Conservation (phyloP, 2,888 invertebrate species). For the Operophtera brumata region DNA sequence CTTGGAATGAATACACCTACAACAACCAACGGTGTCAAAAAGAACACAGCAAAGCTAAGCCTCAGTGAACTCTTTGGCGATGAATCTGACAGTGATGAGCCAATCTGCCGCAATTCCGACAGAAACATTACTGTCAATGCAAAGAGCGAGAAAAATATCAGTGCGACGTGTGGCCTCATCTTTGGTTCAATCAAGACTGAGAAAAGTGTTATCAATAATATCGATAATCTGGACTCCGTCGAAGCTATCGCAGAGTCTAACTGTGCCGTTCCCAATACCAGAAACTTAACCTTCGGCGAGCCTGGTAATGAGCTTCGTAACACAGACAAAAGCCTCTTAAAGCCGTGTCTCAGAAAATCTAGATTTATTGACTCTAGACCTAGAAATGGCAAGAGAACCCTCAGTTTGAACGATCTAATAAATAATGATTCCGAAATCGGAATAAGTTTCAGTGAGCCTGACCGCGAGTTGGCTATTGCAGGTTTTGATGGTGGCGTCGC, state of each 20-base stretch:
- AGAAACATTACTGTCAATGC: neutral
- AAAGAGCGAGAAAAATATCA: neutral
- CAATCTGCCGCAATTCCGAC: neutral
- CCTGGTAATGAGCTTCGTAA: neutral
- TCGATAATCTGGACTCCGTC: neutral
- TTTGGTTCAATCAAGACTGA: neutral
- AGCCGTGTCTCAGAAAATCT: neutral
- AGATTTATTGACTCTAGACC: neutral
- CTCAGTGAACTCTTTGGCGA: conserved; percentile 8
- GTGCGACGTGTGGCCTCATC: neutral
- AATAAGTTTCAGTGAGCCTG: neutral
- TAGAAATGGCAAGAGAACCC: conserved; percentile 1
- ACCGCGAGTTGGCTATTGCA: neutral
- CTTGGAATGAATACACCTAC: neutral
- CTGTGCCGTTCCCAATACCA: neutral
- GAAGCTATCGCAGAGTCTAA: neutral
- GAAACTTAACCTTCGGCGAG: neutral
- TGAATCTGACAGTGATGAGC: conserved; percentile 5
- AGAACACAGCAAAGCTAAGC: neutral
- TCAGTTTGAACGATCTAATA: conserved; percentile 4
- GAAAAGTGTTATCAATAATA: neutral
- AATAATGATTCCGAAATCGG: neutral
- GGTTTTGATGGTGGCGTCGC: conserved; percentile 1
- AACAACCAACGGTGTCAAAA: neutral
- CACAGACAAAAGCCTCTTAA: neutral